These are phyloP conservation scores for Parazoanthus atlanticus DNA, from an alignment of 92 coral and sea anemone genomes.

Conservation along the genomic window DNA sequence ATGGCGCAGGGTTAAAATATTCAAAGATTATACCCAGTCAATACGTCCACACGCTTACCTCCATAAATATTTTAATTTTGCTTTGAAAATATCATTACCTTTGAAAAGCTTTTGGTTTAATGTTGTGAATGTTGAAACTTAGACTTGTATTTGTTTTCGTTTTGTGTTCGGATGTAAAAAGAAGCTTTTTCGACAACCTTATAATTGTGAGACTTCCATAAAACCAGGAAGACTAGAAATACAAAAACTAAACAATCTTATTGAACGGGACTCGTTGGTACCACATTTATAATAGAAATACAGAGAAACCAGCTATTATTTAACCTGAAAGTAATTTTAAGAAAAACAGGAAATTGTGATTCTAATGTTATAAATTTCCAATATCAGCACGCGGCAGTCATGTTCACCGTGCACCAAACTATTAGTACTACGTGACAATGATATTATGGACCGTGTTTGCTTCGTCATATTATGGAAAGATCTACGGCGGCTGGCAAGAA, in stretches of 20 bases:
- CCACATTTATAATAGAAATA: too few species aligned
- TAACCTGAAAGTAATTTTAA: too few species aligned
- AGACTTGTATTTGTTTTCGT: background rate
- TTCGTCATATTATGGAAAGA: background rate
- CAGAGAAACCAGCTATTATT: too few species aligned
- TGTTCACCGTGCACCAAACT: background rate
- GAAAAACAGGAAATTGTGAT: background rate
- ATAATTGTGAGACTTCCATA: background rate
- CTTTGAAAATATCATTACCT: background rate
- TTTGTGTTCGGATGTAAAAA: background rate
- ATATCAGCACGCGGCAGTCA: background rate
- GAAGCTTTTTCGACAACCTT: background rate
- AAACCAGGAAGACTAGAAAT: background rate
- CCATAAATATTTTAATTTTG: background rate
- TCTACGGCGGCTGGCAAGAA: background rate
- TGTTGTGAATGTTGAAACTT: background rate
- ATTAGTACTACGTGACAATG: background rate
- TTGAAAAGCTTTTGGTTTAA: background rate
- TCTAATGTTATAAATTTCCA: background rate
- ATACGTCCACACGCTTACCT: slow-evolving; percentile 20
- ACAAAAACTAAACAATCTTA: background rate
- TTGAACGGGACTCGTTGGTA: too few species aligned
- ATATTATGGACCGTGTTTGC: background rate
- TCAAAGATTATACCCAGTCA: slow-evolving; percentile 14
- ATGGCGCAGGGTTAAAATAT: slow-evolving; percentile 18